Evolutionary conservation across 2,888 invertebrate genomes (phyloP).

Genomic region (Lasius fuliginosus): DNA sequence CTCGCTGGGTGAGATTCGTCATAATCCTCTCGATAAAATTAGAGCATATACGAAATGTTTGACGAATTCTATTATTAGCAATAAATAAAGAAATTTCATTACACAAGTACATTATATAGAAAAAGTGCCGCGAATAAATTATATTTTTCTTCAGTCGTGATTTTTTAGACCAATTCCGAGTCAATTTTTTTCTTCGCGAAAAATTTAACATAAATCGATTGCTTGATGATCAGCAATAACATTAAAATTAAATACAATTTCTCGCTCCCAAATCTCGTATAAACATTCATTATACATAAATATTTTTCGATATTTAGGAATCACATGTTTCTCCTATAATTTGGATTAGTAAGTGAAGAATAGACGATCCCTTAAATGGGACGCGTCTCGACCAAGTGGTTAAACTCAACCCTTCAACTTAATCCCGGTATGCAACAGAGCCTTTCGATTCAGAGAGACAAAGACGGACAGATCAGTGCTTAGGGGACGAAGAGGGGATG

Average conservation of each 20-base stretch:
- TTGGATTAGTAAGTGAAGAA: conserved; percentile 5
- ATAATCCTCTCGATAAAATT: background rate
- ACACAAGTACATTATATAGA: background rate
- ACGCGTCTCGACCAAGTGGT: conserved; percentile 67
- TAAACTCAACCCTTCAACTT: conserved; percentile 79
- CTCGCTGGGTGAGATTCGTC: background rate
- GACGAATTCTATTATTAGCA: background rate
- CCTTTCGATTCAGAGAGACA: conserved; percentile 67
- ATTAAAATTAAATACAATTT: background rate
- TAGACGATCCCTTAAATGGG: conserved; percentile 56
- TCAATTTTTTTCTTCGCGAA: background rate
- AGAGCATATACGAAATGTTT: background rate
- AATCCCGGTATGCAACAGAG: conserved; percentile 83
- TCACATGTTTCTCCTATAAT: background rate
- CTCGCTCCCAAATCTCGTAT: background rate
- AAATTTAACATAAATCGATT: background rate
- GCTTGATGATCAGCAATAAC: background rate
- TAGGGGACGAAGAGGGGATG: conserved; percentile 72
- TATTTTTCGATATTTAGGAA: background rate
- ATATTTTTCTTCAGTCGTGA: background rate
- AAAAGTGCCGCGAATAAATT: background rate
- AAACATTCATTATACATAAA: background rate
- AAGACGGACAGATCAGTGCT: conserved; percentile 74
- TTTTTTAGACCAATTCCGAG: background rate
- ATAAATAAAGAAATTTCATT: background rate